Percentiles rank a stretch among this genome's conserved stretches.
Conservation (phyloP, 2,888 invertebrate genomes). For the Polylopha cassiicola region DNA sequence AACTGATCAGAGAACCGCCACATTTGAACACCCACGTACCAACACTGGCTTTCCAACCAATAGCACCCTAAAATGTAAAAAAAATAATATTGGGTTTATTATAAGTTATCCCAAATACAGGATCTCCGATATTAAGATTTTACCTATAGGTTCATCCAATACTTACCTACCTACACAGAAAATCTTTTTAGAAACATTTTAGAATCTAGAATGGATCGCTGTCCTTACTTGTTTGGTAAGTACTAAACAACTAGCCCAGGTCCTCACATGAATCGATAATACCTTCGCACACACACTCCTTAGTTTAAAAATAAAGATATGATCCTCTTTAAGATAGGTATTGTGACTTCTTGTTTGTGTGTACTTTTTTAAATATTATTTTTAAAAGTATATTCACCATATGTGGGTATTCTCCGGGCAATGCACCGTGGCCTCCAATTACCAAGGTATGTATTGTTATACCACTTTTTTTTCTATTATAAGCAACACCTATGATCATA, state of each 20-base stretch:
- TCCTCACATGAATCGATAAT: no score
- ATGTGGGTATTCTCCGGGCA: slow-evolving; percentile 32
- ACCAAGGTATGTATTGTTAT: slow-evolving; percentile 1
- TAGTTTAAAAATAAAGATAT: no score
- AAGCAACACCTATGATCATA: slow-evolving; percentile 12
- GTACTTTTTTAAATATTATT: slow-evolving; percentile 1
- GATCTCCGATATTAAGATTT: no score
- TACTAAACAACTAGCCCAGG: no score
- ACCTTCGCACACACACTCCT: no score
- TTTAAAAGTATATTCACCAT: slow-evolving; percentile 28
- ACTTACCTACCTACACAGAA: no score
- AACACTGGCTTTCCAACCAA: slow-evolving; percentile 28
- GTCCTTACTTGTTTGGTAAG: no score
- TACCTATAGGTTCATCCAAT: no score
- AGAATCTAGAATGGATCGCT: no score
- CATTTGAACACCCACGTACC: slow-evolving; percentile 49
- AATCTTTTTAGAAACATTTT: no score
- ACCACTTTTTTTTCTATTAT: slow-evolving; percentile 7
- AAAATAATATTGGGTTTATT: neutral
- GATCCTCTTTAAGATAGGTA: no score
- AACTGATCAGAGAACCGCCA: slow-evolving; percentile 79
- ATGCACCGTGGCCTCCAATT: slow-evolving; percentile 27
- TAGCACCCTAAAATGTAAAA: slow-evolving; percentile 26
- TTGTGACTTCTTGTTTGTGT: no score
- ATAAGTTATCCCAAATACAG: neutral